Evolutionary conservation across 2,797 vertebrate species (phyloP).

Genomic region (Enoplosus armatus): DNA sequence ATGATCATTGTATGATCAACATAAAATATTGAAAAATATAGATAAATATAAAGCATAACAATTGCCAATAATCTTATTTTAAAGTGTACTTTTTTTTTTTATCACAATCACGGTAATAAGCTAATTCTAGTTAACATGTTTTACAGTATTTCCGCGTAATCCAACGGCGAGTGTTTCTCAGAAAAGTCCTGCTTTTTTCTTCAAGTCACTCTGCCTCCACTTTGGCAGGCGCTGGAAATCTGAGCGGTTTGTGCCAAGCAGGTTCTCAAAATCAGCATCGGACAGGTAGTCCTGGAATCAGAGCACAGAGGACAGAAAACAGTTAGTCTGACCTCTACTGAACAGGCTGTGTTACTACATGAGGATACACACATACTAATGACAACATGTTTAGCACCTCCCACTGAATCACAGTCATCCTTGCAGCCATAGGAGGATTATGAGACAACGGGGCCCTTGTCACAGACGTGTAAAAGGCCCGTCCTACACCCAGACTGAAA

Average conservation of each 20-base stretch:
- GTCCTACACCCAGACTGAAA: background rate
- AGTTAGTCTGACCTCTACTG: constrained; percentile 66
- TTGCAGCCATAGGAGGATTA: background rate
- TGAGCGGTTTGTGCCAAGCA: constrained; percentile 88
- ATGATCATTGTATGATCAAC: constrained; percentile 38
- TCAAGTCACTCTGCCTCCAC: constrained; percentile 93
- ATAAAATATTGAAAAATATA: constrained; percentile 31
- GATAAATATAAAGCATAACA: constrained; percentile 50
- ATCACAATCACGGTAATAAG: constrained; percentile 21
- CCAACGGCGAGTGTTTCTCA: constrained; percentile 69
- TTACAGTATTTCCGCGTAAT: constrained; percentile 4
- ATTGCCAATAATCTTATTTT: constrained; percentile 29
- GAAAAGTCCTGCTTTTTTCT: constrained; percentile 92
- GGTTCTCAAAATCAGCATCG: constrained; percentile 88
- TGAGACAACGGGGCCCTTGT: background rate
- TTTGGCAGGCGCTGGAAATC: constrained; percentile 90
- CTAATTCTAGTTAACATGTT: background rate
- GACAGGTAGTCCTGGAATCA: constrained; percentile 88
- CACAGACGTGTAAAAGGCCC: background rate
- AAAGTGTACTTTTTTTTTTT: background rate
- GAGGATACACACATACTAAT: background rate
- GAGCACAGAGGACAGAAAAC: background rate
- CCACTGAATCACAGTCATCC: constrained; percentile 15
- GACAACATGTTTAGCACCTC: background rate
- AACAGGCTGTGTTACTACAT: constrained; percentile 12